Evolutionary conservation across 2,113 vertebrate genomes (phyloP).

Genomic region (Rostratula benghalensis): DNA sequence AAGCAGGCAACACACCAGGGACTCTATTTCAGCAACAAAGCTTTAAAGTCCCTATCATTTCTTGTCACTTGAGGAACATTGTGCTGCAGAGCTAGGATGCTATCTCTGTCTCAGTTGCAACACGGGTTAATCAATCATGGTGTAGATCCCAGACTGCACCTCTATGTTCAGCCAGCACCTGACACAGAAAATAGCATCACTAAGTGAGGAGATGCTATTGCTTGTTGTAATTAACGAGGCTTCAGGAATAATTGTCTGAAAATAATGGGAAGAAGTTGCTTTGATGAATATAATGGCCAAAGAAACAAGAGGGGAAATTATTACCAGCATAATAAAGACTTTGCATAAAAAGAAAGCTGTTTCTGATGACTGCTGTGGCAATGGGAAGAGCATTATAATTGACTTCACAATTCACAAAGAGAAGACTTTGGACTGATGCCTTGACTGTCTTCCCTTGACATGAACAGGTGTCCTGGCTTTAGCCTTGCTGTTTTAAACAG

Average conservation of each 20-base stretch:
- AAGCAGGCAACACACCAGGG: background rate
- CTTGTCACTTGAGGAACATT: background rate
- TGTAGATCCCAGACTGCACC: background rate
- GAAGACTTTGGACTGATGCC: background rate
- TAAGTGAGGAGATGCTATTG: background rate
- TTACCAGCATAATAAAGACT: background rate
- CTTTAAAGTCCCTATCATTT: background rate
- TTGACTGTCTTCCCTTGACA: background rate
- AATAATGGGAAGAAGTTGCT: background rate
- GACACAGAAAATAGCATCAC: background rate
- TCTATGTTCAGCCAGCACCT: background rate
- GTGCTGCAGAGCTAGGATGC: background rate
- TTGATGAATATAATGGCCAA: background rate
- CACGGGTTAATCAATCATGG: background rate
- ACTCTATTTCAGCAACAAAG: background rate
- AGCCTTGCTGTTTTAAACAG: background rate
- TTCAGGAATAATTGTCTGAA: background rate
- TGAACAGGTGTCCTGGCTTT: background rate
- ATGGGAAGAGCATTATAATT: background rate
- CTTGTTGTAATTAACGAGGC: background rate
- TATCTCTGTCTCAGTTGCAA: background rate
- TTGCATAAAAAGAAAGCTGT: background rate
- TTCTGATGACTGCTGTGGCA: background rate
- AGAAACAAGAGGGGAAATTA: background rate
- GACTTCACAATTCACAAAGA: background rate